These are phyloP conservation scores for Cliona cf. orientalis DNA, from an alignment of 37 sponge, comb jelly and placozoan genomes.

Conservation along the genomic window DNA sequence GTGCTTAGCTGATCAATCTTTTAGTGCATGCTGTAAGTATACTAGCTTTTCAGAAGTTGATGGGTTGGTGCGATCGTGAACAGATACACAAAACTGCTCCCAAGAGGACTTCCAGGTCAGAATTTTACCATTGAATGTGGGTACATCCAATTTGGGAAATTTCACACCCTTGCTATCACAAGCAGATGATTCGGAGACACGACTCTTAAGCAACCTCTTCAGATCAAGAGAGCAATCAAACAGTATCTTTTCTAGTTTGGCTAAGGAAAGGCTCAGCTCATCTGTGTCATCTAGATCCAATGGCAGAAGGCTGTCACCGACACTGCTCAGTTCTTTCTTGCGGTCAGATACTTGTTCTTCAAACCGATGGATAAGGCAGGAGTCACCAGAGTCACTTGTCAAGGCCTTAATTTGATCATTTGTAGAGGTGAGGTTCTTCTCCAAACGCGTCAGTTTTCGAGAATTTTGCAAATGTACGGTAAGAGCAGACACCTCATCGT, in stretches of 20 bases:
- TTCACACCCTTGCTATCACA: background rate
- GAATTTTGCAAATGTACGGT: background rate
- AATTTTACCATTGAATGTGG: too few relatives aligned
- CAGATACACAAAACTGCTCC: too few relatives aligned
- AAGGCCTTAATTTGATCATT: background rate
- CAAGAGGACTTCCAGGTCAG: too few relatives aligned
- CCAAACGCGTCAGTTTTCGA: background rate
- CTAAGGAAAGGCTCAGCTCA: background rate
- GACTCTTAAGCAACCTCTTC: background rate
- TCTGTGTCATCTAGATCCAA: background rate
- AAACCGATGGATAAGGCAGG: background rate
- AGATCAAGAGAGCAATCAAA: constrained; percentile 1
- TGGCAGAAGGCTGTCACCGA: background rate
- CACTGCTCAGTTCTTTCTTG: background rate
- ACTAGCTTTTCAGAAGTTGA: too few relatives aligned
- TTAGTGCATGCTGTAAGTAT: too few relatives aligned
- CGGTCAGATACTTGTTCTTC: background rate
- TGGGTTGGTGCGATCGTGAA: too few relatives aligned
- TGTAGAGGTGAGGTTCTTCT: background rate
- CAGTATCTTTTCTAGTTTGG: background rate
- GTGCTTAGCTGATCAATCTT: too few relatives aligned
- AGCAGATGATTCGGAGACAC: background rate
- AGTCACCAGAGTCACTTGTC: background rate
- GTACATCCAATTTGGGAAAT: too few relatives aligned
- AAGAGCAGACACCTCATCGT: background rate